Base-by-base conservation (phyloP, 2,113 vertebrate species). In the Elachura formosa region DNA sequence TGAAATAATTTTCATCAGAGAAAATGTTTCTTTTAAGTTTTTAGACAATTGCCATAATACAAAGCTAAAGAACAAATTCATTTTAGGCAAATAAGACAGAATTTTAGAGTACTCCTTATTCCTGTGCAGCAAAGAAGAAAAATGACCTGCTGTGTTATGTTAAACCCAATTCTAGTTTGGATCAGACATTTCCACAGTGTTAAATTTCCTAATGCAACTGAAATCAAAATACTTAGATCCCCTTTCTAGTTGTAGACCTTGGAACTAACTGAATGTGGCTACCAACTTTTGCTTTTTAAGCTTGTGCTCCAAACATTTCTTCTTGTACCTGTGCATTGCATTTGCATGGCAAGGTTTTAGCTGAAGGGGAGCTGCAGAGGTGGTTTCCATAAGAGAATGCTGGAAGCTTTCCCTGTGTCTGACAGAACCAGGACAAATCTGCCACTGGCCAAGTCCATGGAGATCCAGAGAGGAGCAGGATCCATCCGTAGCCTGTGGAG, bases 221-320 rank as follows among this genome's bases (percentile, higher is more conserved):
- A 85, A 75, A 45, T 63, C 11, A 28, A 19, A 55, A 66, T 38
- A 67, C 22, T 49, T 51, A 54, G 1, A 7, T 63, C 6, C 5
- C 4, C 29, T 43, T 74, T 87, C 43, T 7, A 2, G 15, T 22
- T 75, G 1, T 12, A 67, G 43, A 49, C 18, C 18, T 84, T 11
- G 4, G 5, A 85, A 71, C 2, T 4, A 52, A 29, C 10, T 12
- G 13, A 78, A 13, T 1, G 0, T 45, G 24, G 6, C 11, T 31
- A 16, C 5, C 2, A 66, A 23, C 18, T 59, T 45, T 18, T n/a
- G 33, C 6, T 29, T 45, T 67, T 34, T 22, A 29, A 29, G 9
- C 40, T 40, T 59, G 52, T 66, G 20, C 20, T 59, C 20, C 28
- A 74, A 28, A 38, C 13, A 40, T 38, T 66, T 74, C n/a, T 38